phyloP scores from a whole-genome alignment of 1,140 invertebrate species.

The Drosophila aff. region DNA sequence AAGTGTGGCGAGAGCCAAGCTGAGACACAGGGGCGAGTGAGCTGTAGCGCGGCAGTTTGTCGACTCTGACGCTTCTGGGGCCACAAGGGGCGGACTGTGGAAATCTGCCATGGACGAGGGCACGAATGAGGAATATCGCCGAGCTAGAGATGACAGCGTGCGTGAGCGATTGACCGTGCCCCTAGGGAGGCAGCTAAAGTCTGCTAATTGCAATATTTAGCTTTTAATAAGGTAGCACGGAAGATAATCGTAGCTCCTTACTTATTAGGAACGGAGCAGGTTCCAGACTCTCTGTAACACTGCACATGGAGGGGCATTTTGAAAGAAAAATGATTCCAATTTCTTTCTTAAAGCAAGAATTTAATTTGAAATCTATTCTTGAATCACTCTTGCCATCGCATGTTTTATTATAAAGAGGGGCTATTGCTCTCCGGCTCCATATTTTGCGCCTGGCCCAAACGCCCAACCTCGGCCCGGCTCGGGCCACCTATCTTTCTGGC shows the following conservation, averaged over 20 bases:
- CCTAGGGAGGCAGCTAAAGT: no score
- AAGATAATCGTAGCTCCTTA: background rate
- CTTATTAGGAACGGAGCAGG: background rate
- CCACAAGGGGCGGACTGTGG: slow-evolving; percentile 11
- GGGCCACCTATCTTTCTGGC: slow-evolving; percentile 8
- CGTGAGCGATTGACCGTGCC: slow-evolving; percentile 3
- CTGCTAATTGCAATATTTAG: background rate
- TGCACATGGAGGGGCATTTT: background rate
- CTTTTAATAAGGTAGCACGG: background rate
- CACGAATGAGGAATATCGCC: slow-evolving; percentile 9
- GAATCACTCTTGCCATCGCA: background rate
- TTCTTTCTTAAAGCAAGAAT: background rate
- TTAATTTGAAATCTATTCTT: background rate
- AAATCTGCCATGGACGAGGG: slow-evolving; percentile 12
- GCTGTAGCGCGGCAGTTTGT: slow-evolving; percentile 60
- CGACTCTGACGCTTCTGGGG: slow-evolving; percentile 70
- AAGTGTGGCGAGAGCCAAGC: slow-evolving; percentile 51
- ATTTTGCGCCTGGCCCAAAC: background rate
- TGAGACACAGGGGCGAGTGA: slow-evolving; percentile 1
- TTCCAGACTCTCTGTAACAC: background rate
- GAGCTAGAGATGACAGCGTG: slow-evolving; percentile 16
- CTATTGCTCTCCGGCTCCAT: slow-evolving; percentile 4
- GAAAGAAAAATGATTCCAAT: background rate
- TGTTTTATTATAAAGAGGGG: slow-evolving; percentile 4
- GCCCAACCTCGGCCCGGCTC: background rate